phyloP scores from a whole-genome alignment of 2,888 invertebrate genomes.

The Noctua janthe region DNA sequence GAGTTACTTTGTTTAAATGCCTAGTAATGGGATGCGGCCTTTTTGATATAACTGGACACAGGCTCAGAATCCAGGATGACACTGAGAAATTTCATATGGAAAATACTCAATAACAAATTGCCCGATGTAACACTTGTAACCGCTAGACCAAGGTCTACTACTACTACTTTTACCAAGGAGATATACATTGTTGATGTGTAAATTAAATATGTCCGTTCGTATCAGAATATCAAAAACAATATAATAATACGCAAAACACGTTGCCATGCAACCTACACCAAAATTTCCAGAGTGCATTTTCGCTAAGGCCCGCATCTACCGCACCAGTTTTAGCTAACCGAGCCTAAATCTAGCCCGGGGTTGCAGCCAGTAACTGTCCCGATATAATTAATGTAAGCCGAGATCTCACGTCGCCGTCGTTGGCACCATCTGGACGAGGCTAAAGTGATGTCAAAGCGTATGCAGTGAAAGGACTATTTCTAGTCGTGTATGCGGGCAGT shows the following conservation, averaged over 20 bases:
- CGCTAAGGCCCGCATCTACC: slow-evolving; percentile 11
- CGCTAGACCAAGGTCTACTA: not conserved
- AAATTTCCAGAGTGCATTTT: slow-evolving; percentile 5
- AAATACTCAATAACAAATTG: not conserved
- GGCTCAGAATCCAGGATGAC: not conserved
- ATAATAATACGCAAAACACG: not conserved
- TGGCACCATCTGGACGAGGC: slow-evolving; percentile 59
- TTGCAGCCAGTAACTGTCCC: slow-evolving; percentile 50
- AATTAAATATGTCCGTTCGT: not conserved
- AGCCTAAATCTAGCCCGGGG: slow-evolving; percentile 50
- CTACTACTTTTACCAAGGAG: not conserved
- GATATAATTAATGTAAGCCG: slow-evolving; percentile 66
- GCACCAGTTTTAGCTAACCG: slow-evolving; percentile 35
- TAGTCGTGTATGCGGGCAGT: slow-evolving; percentile 46
- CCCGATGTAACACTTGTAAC: not conserved
- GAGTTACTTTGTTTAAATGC: not conserved
- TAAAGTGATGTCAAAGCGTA: slow-evolving; percentile 61
- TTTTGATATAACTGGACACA: not conserved
- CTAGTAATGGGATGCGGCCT: not conserved
- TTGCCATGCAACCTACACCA: too few relatives aligned
- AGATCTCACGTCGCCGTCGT: slow-evolving; percentile 55
- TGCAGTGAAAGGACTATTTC: slow-evolving; percentile 60
- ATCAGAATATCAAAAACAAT: not conserved
- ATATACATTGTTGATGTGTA: not conserved
- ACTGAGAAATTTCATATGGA: not conserved